Percentiles rank a stretch among this genome's conserved stretches.
These are phyloP conservation scores for Hyposoter dolosus DNA, from an alignment of 2,888 invertebrate genomes.

Conservation along the genomic window DNA sequence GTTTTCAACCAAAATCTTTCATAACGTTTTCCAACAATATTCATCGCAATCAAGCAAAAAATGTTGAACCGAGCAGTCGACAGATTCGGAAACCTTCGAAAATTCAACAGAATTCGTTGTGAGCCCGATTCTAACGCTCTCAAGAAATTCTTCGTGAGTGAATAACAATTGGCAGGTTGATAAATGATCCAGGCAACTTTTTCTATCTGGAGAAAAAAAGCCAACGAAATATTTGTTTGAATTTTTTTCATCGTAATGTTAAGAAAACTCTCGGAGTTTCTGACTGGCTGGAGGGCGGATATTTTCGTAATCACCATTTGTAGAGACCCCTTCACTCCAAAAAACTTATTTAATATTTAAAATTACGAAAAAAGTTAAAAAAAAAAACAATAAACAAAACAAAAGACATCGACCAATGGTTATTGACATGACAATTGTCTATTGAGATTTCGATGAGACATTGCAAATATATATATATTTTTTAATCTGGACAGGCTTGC, in stretches of 20 bases:
- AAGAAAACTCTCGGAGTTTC: too few relatives aligned
- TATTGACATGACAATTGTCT: too few relatives aligned
- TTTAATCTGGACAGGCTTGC: too few relatives aligned
- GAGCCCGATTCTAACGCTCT: not conserved
- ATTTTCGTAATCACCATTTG: too few relatives aligned
- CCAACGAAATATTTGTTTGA: not conserved
- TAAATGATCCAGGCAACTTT: not conserved
- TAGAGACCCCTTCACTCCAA: too few relatives aligned
- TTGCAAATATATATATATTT: too few relatives aligned
- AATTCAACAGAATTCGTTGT: not conserved
- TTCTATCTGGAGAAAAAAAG: not conserved
- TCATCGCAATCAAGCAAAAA: not conserved
- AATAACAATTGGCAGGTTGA: not conserved
- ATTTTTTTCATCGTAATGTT: not conserved
- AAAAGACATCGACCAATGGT: too few relatives aligned
- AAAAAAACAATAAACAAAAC: too few relatives aligned
- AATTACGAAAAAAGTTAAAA: too few relatives aligned
- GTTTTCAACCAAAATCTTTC: not conserved
- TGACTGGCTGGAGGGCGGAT: too few relatives aligned
- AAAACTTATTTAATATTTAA: too few relatives aligned
- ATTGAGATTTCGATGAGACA: too few relatives aligned
- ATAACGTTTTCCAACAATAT: not conserved
- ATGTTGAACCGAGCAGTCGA: not conserved
- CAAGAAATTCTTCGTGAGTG: not conserved
- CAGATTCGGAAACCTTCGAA: not conserved